Conservation (phyloP, 1,140 invertebrate species). For the Caerostris extrusa region DNA sequence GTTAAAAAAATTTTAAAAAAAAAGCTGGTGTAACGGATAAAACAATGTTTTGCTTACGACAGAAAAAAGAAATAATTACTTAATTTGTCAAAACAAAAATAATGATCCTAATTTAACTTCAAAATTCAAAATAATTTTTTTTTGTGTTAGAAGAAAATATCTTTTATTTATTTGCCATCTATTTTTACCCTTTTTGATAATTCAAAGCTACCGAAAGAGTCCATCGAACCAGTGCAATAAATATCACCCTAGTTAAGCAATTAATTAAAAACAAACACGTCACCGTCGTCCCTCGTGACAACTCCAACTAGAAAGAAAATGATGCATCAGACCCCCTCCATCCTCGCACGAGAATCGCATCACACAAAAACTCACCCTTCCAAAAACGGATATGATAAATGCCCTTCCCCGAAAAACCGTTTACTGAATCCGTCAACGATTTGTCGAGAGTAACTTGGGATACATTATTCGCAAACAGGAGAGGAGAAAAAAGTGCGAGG, state of each 20-base stretch:
- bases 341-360: neutral
- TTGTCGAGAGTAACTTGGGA: constrained; percentile 36
- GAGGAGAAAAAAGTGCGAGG: neutral
- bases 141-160: no score
- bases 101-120: no score
- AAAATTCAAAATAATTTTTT: no score
- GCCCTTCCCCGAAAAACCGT: constrained; percentile 34
- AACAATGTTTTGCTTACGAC: no score
- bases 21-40: no score
- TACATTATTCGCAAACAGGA: constrained; percentile 10
- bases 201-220: neutral
- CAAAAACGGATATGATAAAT: constrained; percentile 20
- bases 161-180: no score
- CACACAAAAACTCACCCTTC: neutral
- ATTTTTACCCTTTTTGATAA: no score
- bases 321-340: neutral
- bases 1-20: no score
- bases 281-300: neutral
- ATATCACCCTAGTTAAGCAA: neutral
- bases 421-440: constrained; percentile 71
- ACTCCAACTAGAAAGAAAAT: neutral
- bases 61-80: no score
- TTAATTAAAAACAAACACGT: neutral
- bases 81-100: no score
- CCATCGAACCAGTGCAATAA: neutral